phyloP scores from a whole-genome alignment of 2,113 vertebrate species.

The Elgaria multicarinata region DNA sequence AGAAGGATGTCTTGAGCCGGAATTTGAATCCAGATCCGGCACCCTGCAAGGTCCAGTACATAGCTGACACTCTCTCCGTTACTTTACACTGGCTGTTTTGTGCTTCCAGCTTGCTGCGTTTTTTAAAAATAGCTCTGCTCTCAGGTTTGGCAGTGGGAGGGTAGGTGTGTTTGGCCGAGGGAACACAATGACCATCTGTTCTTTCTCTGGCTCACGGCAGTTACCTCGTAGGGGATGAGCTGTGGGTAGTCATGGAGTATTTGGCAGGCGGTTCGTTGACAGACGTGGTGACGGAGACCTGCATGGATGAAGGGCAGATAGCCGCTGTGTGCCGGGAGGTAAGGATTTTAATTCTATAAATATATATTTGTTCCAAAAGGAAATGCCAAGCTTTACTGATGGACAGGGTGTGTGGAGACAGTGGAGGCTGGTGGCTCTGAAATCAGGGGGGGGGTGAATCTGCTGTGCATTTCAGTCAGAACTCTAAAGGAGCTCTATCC shows the following conservation, averaged over 20 bases:
- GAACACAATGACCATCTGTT: background rate
- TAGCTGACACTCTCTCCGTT: background rate
- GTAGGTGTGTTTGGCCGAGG: background rate
- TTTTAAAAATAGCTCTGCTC: background rate
- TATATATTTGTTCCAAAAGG: background rate
- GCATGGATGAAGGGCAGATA: conserved; percentile 98
- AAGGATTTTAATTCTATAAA: conserved; percentile 29
- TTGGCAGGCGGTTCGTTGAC: conserved; percentile 96
- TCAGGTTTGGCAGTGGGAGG: background rate
- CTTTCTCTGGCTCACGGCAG: conserved; percentile 69
- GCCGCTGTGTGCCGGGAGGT: conserved; percentile 98
- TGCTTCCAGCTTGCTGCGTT: background rate
- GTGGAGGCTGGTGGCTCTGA: no score
- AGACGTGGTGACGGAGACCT: conserved; percentile 95
- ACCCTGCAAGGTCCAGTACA: background rate
- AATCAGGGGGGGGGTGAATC: no score
- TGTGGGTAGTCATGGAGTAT: conserved; percentile 99
- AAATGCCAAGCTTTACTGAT: background rate
- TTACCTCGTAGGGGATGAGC: conserved; percentile 97
- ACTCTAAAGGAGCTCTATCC: no score
- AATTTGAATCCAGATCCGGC: background rate
- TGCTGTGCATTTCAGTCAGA: no score
- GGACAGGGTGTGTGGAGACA: background rate
- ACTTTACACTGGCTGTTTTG: no score
- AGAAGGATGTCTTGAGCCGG: background rate